These are phyloP conservation scores for Callaeas wilsoni DNA, from an alignment of 2,113 vertebrate species.

Conservation along the genomic window DNA sequence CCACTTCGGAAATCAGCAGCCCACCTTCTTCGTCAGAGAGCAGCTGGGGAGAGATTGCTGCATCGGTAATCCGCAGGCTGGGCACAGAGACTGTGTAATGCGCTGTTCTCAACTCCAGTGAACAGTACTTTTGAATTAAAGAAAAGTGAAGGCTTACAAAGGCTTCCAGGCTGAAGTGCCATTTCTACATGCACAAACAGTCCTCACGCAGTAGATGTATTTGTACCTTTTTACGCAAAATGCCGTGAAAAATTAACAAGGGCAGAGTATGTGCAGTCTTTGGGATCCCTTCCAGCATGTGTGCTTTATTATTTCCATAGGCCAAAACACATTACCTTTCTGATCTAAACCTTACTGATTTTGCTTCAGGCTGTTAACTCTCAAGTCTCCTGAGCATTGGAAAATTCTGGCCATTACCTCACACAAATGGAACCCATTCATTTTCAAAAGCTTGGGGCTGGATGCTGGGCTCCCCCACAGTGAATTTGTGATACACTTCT, in stretches of 20 bases:
- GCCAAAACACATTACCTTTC: conserved; percentile 15
- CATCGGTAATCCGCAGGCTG: neutral
- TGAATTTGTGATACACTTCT: neutral
- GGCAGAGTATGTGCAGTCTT: neutral
- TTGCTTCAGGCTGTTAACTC: conserved; percentile 7
- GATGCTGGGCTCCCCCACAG: neutral
- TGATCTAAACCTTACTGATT: neutral
- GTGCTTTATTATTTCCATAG: neutral
- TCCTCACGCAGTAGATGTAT: neutral
- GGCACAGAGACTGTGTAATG: neutral
- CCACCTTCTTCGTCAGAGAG: rapidly evolving
- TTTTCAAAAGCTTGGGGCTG: neutral
- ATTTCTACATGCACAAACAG: neutral
- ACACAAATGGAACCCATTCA: neutral
- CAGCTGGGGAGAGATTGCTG: rapidly evolving
- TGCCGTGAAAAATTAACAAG: conserved; percentile 2
- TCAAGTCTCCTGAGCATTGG: neutral
- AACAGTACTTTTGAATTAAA: neutral
- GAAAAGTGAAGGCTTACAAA: conserved; percentile 17
- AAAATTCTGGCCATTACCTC: neutral
- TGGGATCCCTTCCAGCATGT: conserved; percentile 14
- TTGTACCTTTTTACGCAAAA: conserved; percentile 7
- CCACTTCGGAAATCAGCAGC: neutral
- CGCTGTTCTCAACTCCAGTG: neutral
- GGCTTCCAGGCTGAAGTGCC: conserved; percentile 31